Conservation (phyloP, 2,113 vertebrate species). For the Semnornis frantzii region DNA sequence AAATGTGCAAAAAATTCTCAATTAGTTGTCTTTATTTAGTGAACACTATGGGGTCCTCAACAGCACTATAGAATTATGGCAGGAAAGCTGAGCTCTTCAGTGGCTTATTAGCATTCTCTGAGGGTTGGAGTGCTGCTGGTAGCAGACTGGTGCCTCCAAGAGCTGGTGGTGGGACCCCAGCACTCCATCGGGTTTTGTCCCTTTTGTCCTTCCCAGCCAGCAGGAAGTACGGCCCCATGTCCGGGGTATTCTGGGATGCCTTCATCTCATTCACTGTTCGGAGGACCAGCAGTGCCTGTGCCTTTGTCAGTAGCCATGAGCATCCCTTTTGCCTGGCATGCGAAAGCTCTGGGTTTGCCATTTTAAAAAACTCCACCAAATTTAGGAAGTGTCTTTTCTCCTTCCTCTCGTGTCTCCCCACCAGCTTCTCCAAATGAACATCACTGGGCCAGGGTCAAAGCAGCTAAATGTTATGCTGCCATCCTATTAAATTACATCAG, state of each 20-base stretch:
- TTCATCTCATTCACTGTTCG: conserved; percentile 70
- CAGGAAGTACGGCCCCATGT: conserved; percentile 78
- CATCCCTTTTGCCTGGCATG: conserved; percentile 56
- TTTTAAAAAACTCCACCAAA: neutral
- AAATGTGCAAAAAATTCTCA: conserved; percentile 89
- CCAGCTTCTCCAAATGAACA: conserved; percentile 60
- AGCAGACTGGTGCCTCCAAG: conserved; percentile 79
- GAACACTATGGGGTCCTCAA: conserved; percentile 84
- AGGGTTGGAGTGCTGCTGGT: conserved; percentile 80
- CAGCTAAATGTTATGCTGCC: conserved; percentile 23
- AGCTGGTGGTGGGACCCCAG: conserved; percentile 80
- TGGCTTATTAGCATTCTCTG: conserved; percentile 85
- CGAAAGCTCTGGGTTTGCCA: conserved; percentile 28
- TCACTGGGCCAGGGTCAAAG: neutral
- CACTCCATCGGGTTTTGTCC: conserved; percentile 78
- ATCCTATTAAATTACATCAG: conserved; percentile 18
- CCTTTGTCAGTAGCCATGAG: conserved; percentile 66
- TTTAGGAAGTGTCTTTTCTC: conserved; percentile 6
- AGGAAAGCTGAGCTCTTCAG: conserved; percentile 81
- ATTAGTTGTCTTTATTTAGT: conserved; percentile 89
- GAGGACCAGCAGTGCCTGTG: neutral
- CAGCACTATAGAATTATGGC: conserved; percentile 83
- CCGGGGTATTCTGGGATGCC: conserved; percentile 80
- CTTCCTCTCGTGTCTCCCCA: neutral
- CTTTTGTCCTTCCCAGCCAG: conserved; percentile 80